Base-by-base conservation (phyloP, 2,797 vertebrate genomes). In the Prunella strophiata region DNA sequence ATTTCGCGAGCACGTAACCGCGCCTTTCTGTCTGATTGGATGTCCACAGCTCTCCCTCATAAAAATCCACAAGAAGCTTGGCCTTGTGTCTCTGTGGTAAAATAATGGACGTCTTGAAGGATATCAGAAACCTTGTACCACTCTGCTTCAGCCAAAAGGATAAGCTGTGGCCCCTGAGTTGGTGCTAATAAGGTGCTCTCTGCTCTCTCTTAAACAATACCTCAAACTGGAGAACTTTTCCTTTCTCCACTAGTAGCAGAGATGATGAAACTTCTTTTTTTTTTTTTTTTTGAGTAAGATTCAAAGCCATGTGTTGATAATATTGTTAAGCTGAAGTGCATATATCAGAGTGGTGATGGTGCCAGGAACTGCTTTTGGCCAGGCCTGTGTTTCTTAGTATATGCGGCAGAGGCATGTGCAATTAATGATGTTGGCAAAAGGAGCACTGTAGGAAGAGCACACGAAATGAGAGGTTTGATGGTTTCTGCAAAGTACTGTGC, bases 401-500 rank as follows among this genome's bases (percentile, higher is more conserved):
- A 93, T 87, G 92, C 81, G 15, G 57, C 84, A 67, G 91, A 96
- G 83, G 90, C 91, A 95, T 95, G 94, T 96, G 93, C 94, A 94
- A 94, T 96, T 96, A 96, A 96, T 96, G 88, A 96, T 96, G 90
- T 96, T 96, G 96, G 96, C 96, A 96, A 95, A 95, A 95, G 74
- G 92, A 96, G 45, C 85, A 63, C 58, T 95, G 95, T 67, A 90
- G 95, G 79, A 93, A 90, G 88, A 95, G 80, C 91, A 45, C 84
- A 25, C 1, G 17, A 79, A 96, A 94, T 95, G 86, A 95, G 93
- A 96, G 96, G 73, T 94, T 96, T 96, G 95, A 78, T 96, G 94
- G 85, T 96, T 96, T 96, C 94, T 94, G 94, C 94, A 63, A 93
- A 96, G 77, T 94, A 25, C 95, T 88, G 96, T 96, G 95, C 96